Conservation (phyloP, 2,113 vertebrate genomes). For the Euleptes europaea region DNA sequence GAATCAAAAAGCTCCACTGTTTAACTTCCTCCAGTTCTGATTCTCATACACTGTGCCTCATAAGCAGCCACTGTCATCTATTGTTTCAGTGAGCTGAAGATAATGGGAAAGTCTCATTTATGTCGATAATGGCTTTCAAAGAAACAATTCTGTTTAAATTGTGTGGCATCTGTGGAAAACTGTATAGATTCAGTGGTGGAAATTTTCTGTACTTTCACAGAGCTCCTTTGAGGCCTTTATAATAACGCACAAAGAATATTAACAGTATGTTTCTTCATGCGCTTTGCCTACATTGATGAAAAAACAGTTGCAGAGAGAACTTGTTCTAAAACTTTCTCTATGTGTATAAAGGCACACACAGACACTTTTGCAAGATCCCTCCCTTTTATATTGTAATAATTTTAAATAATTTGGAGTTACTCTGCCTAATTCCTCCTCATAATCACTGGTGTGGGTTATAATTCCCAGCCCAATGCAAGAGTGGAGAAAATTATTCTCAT, state of each 20-base stretch:
- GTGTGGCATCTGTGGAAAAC: conserved; percentile 32
- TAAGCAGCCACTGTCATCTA: conserved; percentile 56
- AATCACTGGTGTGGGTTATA: background rate
- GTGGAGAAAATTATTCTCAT: background rate
- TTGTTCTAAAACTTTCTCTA: background rate
- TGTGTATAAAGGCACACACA: no score
- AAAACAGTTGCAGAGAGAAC: background rate
- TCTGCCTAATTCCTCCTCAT: background rate
- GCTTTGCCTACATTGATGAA: conserved; percentile 35
- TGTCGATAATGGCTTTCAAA: conserved; percentile 56
- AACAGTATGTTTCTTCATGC: conserved; percentile 43
- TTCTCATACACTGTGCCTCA: conserved; percentile 40
- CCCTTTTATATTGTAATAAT: background rate
- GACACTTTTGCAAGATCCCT: background rate
- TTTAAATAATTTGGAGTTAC: background rate
- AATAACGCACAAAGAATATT: conserved; percentile 33
- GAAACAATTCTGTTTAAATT: conserved; percentile 57
- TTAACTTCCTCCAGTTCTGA: conserved; percentile 34
- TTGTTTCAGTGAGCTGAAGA: conserved; percentile 58
- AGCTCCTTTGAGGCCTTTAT: conserved; percentile 48
- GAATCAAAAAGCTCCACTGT: conserved; percentile 27
- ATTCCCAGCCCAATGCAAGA: background rate
- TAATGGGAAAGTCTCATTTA: conserved; percentile 53
- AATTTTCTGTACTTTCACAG: conserved; percentile 37
- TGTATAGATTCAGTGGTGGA: conserved; percentile 32